Evolutionary conservation across 2,113 vertebrate genomes (phyloP).

Genomic region (Bubo blakistoni): DNA sequence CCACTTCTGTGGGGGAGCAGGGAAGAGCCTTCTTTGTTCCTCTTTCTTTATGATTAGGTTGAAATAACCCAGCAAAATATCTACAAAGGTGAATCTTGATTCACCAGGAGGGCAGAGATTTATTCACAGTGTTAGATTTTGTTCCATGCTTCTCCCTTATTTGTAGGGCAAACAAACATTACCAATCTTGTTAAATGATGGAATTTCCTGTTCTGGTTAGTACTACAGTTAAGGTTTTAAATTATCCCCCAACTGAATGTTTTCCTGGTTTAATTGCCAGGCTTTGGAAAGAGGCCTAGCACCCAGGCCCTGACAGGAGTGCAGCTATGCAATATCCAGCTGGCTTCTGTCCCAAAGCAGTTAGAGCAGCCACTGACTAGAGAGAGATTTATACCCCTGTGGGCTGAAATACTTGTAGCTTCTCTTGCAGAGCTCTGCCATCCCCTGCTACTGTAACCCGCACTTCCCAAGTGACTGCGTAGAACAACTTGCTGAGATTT

Average conservation of each 20-base stretch:
- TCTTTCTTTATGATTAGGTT: not conserved
- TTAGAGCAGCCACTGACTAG: not conserved
- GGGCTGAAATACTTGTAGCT: not conserved
- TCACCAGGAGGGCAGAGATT: not conserved
- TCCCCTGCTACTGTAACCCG: not conserved
- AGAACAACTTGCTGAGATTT: not conserved
- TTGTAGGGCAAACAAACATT: not conserved
- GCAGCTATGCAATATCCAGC: conserved; percentile 9
- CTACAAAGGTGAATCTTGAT: not conserved
- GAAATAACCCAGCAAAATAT: not conserved
- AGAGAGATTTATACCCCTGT: conserved; percentile 15
- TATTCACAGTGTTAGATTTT: not conserved
- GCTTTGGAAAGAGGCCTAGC: conserved; percentile 29
- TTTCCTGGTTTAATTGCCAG: conserved; percentile 44
- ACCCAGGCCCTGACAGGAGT: conserved; percentile 40
- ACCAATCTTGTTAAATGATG: not conserved
- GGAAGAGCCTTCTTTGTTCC: not conserved
- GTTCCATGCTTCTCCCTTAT: not conserved
- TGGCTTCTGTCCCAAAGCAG: conserved; percentile 33
- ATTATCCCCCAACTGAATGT: conserved; percentile 20
- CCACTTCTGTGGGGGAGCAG: not conserved
- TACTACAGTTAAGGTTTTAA: conserved; percentile 1
- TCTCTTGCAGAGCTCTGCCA: not conserved
- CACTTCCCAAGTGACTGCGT: not conserved
- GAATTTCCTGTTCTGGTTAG: conserved; percentile 49